Conservation (phyloP, 2,113 vertebrate genomes). For the Pseudorhombus dupliciocellatus region DNA sequence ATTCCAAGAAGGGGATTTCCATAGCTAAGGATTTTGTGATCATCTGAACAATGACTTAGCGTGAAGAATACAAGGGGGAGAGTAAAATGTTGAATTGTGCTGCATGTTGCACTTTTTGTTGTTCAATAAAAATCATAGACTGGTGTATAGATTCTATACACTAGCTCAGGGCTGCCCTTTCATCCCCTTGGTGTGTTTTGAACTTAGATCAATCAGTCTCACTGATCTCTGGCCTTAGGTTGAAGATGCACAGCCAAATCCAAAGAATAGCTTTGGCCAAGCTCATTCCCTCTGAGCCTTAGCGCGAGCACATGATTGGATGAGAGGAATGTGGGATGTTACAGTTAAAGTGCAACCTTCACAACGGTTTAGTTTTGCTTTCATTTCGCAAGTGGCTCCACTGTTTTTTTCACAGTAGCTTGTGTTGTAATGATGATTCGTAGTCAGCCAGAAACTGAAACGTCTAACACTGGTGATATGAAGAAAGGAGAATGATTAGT, state of each 20-base stretch:
- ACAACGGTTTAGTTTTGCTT: slow-evolving; percentile 55
- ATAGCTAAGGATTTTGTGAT: too few species aligned
- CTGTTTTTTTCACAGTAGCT: background rate
- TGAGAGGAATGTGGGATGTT: slow-evolving; percentile 10
- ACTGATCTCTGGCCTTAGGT: slow-evolving; percentile 51
- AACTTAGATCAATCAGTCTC: slow-evolving; percentile 50
- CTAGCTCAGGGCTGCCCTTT: slow-evolving; percentile 6
- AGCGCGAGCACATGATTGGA: slow-evolving; percentile 54
- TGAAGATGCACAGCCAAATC: slow-evolving; percentile 51
- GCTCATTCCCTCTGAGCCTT: slow-evolving; percentile 46
- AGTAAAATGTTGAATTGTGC: background rate
- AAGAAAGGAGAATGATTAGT: slow-evolving; percentile 31
- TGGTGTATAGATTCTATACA: background rate
- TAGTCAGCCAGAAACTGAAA: slow-evolving; percentile 47
- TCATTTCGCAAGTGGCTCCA: slow-evolving; percentile 30
- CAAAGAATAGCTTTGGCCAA: slow-evolving; percentile 60
- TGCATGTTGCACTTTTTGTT: background rate
- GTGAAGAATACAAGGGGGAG: too few species aligned
- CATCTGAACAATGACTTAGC: too few species aligned
- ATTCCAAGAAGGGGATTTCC: slow-evolving; percentile 61
- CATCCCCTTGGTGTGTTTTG: slow-evolving; percentile 30
- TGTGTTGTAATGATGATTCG: slow-evolving; percentile 5
- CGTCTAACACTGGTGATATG: background rate
- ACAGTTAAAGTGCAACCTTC: slow-evolving; percentile 18
- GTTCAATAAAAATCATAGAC: background rate